A percentile compares a stretch with the other conserved stretches of the same genome.
Conservation (phyloP, 2,888 invertebrate species). For the Pristionchus mayeri region DNA sequence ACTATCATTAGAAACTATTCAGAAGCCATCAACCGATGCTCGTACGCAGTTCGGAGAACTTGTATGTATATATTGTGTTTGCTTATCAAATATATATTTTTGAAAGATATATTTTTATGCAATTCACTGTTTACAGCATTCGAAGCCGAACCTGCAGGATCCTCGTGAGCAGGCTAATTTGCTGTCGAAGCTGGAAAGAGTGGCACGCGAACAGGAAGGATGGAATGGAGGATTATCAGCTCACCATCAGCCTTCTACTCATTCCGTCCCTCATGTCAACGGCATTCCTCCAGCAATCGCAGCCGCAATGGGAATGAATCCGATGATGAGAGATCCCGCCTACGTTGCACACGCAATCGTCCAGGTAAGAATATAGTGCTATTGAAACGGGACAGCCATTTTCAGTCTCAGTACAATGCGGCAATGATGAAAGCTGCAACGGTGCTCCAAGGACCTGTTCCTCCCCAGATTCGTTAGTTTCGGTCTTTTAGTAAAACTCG, state of each 20-base stretch:
- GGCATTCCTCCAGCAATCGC: background rate
- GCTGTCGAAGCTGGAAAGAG: constrained; percentile 58
- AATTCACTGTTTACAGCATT: constrained; percentile 37
- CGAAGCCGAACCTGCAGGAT: constrained; percentile 61
- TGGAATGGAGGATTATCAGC: background rate
- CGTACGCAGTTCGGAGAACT: background rate
- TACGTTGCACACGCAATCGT: background rate
- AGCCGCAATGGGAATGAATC: constrained; percentile 23
- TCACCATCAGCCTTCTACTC: background rate
- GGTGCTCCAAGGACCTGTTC: constrained; percentile 13
- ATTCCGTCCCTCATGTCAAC: background rate
- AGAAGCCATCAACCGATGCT: background rate
- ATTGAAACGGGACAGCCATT: too few relatives aligned
- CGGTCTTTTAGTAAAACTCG: background rate
- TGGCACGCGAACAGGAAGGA: constrained; percentile 50
- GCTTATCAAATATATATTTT: background rate
- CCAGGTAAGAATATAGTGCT: background rate
- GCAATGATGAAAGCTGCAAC: constrained; percentile 45
- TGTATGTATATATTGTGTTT: background rate
- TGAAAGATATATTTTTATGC: background rate
- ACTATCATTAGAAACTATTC: background rate
- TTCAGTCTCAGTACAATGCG: constrained; percentile 18
- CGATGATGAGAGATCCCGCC: constrained; percentile 9
- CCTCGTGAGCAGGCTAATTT: constrained; percentile 64
- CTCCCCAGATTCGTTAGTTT: constrained; percentile 46